These are phyloP conservation scores for Cyclargus thomasi DNA, from an alignment of 1,140 invertebrate genomes.

Conservation along the genomic window DNA sequence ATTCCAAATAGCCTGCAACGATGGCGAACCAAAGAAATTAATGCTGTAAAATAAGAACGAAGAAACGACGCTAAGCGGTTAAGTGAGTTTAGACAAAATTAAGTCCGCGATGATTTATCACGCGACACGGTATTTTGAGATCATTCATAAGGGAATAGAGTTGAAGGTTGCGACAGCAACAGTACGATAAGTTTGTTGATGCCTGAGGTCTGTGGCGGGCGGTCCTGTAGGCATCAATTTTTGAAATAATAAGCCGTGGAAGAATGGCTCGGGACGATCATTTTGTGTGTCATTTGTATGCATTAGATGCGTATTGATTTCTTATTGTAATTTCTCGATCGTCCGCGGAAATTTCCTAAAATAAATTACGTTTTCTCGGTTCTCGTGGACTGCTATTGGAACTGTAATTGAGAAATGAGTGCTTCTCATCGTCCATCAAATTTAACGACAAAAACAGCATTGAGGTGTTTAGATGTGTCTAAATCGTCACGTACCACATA, in stretches of 20 bases:
- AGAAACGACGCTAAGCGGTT: conserved; percentile 39
- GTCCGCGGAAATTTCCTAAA: neutral
- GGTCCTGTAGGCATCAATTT: conserved; percentile 12
- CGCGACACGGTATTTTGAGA: conserved; percentile 2
- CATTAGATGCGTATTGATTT: neutral
- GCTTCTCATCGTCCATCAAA: neutral
- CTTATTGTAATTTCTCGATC: neutral
- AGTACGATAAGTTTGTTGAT: neutral
- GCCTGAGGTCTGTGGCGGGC: conserved; percentile 2
- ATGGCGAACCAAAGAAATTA: conserved; percentile 31
- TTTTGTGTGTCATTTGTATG: neutral
- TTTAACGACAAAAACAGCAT: neutral
- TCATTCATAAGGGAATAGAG: neutral
- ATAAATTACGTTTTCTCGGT: neutral
- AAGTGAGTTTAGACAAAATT: conserved; percentile 32
- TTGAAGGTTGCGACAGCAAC: neutral
- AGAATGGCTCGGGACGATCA: conserved; percentile 11
- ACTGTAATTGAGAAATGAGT: neutral
- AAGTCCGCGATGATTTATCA: conserved; percentile 3
- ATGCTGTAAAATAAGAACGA: conserved; percentile 49
- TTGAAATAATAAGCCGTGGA: conserved; percentile 15
- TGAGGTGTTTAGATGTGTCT: neutral
- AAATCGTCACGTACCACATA: conserved; percentile 4
- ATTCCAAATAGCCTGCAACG: conserved; percentile 27
- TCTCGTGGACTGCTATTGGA: neutral